Conservation (phyloP, 2,888 invertebrate genomes). For the Romanomermis culicivorax region DNA sequence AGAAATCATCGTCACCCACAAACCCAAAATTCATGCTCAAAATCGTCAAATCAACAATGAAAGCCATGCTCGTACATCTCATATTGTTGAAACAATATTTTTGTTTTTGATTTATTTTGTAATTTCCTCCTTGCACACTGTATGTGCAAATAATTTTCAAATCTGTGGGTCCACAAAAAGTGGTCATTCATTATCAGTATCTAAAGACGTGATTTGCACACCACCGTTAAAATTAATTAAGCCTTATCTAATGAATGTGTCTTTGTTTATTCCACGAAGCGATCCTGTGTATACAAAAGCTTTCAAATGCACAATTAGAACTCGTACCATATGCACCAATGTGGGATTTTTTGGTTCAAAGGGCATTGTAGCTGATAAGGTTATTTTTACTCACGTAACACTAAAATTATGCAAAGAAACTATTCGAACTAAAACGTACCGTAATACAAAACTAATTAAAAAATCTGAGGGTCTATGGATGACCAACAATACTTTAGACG, state of each 20-base stretch:
- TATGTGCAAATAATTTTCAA: too few species aligned
- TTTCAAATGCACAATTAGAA: background rate
- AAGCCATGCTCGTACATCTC: too few species aligned
- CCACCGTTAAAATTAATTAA: background rate
- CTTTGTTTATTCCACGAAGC: background rate
- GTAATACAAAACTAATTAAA: background rate
- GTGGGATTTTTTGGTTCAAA: background rate
- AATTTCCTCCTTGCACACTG: too few species aligned
- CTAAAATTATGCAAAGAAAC: background rate
- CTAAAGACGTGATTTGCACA: background rate
- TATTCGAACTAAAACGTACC: background rate
- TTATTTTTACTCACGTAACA: background rate
- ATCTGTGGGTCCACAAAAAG: background rate
- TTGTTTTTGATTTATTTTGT: too few species aligned
- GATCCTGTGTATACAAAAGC: background rate
- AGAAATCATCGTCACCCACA: too few species aligned
- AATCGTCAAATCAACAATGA: too few species aligned
- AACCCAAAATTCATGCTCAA: too few species aligned
- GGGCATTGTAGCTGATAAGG: background rate
- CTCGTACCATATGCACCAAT: background rate
- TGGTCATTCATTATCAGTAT: background rate
- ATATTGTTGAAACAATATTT: too few species aligned
- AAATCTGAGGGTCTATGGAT: background rate
- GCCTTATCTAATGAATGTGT: background rate
- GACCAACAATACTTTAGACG: background rate